Conservation (phyloP, 1,140 invertebrate species). For the Nasonia vitripennis region DNA sequence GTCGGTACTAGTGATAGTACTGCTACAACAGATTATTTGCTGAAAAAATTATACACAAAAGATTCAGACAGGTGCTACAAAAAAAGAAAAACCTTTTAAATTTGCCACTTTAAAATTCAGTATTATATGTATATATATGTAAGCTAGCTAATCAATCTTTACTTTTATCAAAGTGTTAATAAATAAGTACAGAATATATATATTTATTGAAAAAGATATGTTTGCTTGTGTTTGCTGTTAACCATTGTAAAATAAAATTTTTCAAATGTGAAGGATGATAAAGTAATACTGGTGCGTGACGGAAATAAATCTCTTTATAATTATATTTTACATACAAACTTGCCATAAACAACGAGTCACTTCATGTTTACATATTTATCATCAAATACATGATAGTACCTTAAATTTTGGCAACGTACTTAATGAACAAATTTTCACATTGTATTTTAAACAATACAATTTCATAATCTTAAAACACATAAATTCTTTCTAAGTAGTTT, state of each 20-base stretch:
- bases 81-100: conserved; percentile 34
- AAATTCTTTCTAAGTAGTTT: conserved; percentile 3
- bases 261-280: background rate
- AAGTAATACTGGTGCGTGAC: conserved; percentile 25
- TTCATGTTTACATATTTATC: conserved; percentile 39
- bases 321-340: conserved; percentile 51
- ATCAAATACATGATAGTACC: conserved; percentile 39
- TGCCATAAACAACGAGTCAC: conserved; percentile 28
- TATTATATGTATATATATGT: background rate
- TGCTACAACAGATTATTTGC: conserved; percentile 44
- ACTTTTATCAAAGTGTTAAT: background rate
- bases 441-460: conserved; percentile 44
- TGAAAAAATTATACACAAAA: conserved; percentile 33
- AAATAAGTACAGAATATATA: background rate
- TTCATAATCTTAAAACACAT: conserved; percentile 15
- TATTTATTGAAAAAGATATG: background rate
- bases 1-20: conserved; percentile 34
- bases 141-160: background rate
- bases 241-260: background rate
- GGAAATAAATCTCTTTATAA: conserved; percentile 48
- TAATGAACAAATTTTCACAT: conserved; percentile 31
- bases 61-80: conserved; percentile 40
- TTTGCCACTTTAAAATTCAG: background rate
- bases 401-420: conserved; percentile 32
- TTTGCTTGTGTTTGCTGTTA: too few relatives aligned